Evolutionary conservation across 2,797 vertebrate genomes (phyloP).

Genomic region (Sebastes taczanowskii): DNA sequence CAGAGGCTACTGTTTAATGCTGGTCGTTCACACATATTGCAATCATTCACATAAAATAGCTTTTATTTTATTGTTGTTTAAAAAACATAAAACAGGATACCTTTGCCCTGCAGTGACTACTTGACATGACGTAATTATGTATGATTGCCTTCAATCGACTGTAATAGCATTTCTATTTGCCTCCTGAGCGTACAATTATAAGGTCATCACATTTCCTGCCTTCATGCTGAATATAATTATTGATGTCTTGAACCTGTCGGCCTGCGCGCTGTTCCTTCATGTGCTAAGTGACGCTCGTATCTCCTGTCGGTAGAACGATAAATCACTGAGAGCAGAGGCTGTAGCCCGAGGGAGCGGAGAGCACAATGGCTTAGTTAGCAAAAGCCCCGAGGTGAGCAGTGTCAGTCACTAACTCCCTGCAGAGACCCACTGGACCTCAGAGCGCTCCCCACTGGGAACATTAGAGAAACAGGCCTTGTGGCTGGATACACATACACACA

Average conservation of each 20-base stretch:
- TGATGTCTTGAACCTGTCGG: neutral
- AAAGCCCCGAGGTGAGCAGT: conserved; percentile 27
- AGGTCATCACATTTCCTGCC: neutral
- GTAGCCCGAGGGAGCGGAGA: neutral
- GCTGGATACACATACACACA: neutral
- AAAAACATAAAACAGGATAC: neutral
- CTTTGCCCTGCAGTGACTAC: neutral
- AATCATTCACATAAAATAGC: neutral
- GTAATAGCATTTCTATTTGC: neutral
- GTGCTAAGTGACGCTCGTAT: neutral
- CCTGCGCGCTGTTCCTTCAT: neutral
- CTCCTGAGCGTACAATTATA: neutral
- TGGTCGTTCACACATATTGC: neutral
- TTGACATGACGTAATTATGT: neutral
- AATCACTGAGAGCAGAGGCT: conserved; percentile 18
- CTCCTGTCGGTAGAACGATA: neutral
- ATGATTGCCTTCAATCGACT: neutral
- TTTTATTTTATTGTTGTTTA: neutral
- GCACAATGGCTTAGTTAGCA: conserved; percentile 9
- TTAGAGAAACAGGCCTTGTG: conserved; percentile 20
- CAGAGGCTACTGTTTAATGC: neutral
- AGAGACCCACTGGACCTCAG: conserved; percentile 28
- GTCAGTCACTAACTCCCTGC: conserved; percentile 47
- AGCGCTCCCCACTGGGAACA: conserved; percentile 16
- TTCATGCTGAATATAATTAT: neutral